Conservation (phyloP, 37 sponge, comb jelly and placozoan species). For the Haliclona indistincta region DNA sequence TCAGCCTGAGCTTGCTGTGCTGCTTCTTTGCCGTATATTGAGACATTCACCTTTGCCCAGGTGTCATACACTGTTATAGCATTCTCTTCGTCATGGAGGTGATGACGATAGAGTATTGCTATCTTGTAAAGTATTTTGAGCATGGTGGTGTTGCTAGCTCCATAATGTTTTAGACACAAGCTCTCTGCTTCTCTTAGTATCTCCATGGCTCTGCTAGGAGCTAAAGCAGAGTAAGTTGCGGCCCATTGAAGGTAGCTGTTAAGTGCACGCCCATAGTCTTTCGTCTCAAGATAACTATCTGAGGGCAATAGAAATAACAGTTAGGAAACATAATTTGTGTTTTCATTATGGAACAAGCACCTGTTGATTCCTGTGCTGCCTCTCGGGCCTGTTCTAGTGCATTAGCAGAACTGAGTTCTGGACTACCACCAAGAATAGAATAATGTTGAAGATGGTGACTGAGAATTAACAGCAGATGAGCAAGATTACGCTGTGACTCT, state of each 20-base stretch:
- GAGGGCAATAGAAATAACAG: background rate
- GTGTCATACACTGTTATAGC: too few relatives aligned
- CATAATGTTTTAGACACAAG: background rate
- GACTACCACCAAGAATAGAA: slow-evolving; percentile 29
- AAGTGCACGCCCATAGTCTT: background rate
- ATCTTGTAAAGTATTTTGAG: slow-evolving; percentile 2
- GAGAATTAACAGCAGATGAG: slow-evolving; percentile 7
- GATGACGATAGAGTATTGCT: slow-evolving; percentile 5
- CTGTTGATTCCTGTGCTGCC: slow-evolving; percentile 30
- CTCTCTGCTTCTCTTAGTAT: background rate
- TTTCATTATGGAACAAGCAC: background rate
- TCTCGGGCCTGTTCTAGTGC: slow-evolving; percentile 24
- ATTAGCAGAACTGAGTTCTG: slow-evolving; percentile 19
- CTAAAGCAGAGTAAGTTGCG: background rate
- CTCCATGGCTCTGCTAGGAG: slow-evolving; percentile 10
- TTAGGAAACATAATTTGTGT: background rate
- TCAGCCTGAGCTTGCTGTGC: too few relatives aligned
- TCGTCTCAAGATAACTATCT: background rate
- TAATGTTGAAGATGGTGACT: slow-evolving; percentile 21
- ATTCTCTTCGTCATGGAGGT: too few relatives aligned
- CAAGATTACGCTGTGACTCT: background rate
- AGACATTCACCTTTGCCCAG: too few relatives aligned
- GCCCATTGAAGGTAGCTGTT: background rate
- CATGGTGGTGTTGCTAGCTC: background rate
- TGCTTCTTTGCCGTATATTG: too few relatives aligned